Evolutionary conservation across 2,797 vertebrate species (phyloP).

Genomic region (Morelia viridis): DNA sequence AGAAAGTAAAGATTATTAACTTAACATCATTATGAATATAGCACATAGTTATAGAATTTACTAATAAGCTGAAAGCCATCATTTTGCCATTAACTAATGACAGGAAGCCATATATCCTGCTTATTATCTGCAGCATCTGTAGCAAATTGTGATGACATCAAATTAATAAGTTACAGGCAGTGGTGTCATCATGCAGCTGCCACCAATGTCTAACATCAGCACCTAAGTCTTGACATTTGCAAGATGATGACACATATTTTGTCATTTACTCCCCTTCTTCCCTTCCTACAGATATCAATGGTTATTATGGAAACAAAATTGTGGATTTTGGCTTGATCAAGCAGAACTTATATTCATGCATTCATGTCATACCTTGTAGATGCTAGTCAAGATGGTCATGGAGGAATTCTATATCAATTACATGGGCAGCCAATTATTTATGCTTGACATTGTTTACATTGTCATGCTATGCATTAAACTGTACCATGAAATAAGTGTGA

Average conservation of each 20-base stretch:
- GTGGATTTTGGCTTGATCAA: not conserved
- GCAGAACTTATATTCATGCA: not conserved
- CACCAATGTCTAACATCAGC: not conserved
- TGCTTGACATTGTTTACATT: not conserved
- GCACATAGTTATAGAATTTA: not conserved
- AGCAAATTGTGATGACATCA: not conserved
- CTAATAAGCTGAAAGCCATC: not conserved
- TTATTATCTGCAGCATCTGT: not conserved
- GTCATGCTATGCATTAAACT: not conserved
- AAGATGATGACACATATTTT: not conserved
- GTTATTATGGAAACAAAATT: not conserved
- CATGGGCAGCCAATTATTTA: not conserved
- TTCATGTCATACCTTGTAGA: not conserved
- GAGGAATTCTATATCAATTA: not conserved
- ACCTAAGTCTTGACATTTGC: not conserved
- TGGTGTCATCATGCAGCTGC: not conserved
- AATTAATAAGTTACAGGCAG: not conserved
- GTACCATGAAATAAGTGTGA: not conserved
- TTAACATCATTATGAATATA: not conserved
- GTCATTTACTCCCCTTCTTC: not conserved
- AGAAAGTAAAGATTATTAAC: not conserved
- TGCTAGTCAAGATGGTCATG: not conserved
- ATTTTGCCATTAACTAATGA: not conserved
- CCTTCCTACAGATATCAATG: not conserved
- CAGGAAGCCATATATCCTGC: not conserved